phyloP scores from a whole-genome alignment of 2,888 invertebrate species.

The Tetanocera ferruginea region DNA sequence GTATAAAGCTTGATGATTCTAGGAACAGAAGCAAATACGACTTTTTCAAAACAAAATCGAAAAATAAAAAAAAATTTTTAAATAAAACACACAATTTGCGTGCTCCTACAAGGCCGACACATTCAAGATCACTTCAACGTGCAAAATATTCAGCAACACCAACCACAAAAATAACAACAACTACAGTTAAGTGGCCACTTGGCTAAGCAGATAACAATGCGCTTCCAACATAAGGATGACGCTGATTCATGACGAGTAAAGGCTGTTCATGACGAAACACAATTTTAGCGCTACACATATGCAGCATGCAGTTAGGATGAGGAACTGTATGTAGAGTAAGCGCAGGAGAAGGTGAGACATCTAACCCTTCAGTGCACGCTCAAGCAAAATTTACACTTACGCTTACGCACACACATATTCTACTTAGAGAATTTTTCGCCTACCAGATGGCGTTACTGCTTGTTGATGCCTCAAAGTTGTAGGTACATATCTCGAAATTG shows the following conservation, averaged over 20 bases:
- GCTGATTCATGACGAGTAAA: not conserved
- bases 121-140: not conserved
- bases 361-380: too few relatives aligned
- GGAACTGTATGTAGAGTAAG: not conserved
- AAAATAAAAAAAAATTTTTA: too few relatives aligned
- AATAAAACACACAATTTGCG: too few relatives aligned
- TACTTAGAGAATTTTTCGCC: too few relatives aligned
- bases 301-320: not conserved
- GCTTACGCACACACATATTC: too few relatives aligned
- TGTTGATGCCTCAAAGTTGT: not conserved
- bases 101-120: not conserved
- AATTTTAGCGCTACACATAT: not conserved
- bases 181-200: not conserved
- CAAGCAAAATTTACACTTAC: too few relatives aligned
- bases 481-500: too few relatives aligned
- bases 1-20: too few relatives aligned
- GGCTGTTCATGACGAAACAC: not conserved
- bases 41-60: too few relatives aligned
- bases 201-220: constrained; percentile 21
- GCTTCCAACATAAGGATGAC: constrained; percentile 11
- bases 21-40: too few relatives aligned
- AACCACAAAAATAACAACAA: constrained; percentile 7
- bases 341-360: too few relatives aligned
- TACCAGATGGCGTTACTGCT: not conserved
- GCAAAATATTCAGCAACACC: constrained; percentile 7